These are phyloP conservation scores for Crossaster papposus DNA, from an alignment of 53 echinoderm and acorn worm genomes.

Conservation along the genomic window DNA sequence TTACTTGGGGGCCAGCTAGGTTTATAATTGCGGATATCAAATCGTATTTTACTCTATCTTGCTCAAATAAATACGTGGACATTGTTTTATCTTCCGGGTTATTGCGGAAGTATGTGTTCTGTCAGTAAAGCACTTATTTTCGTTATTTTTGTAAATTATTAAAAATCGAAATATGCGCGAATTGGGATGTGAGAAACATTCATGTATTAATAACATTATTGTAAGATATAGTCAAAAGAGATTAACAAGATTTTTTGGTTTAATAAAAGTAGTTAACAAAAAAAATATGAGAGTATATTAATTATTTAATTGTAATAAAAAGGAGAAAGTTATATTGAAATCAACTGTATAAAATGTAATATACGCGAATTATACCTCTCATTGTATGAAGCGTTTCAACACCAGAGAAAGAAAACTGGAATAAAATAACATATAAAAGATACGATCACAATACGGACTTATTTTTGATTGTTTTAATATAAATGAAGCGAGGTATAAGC, in stretches of 20 bases:
- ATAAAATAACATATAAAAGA: slow-evolving; percentile 42
- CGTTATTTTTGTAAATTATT: not conserved
- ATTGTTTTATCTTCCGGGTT: too few species aligned
- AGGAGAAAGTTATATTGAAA: slow-evolving; percentile 33
- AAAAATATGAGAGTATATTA: slow-evolving; percentile 7
- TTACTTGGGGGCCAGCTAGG: too few species aligned
- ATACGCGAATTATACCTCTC: slow-evolving; percentile 47
- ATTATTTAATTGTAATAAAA: slow-evolving; percentile 36
- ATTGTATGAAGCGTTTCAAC: slow-evolving; percentile 37
- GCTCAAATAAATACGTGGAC: too few species aligned
- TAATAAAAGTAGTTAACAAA: not conserved
- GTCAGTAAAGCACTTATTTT: not conserved
- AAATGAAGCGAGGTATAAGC: too few species aligned
- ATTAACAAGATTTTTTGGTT: not conserved
- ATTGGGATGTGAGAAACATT: not conserved
- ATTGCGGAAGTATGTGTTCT: too few species aligned
- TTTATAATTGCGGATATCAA: too few species aligned
- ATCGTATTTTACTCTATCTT: too few species aligned
- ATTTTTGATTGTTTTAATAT: not conserved
- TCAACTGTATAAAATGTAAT: slow-evolving; percentile 55
- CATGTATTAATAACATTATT: not conserved
- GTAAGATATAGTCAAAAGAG: not conserved
- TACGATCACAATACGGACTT: not conserved
- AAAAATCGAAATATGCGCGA: not conserved
- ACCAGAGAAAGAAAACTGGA: slow-evolving; percentile 32